These are phyloP conservation scores for Gnathonemus echidnorhynchus DNA, from an alignment of 2,113 vertebrate genomes.

Conservation along the genomic window DNA sequence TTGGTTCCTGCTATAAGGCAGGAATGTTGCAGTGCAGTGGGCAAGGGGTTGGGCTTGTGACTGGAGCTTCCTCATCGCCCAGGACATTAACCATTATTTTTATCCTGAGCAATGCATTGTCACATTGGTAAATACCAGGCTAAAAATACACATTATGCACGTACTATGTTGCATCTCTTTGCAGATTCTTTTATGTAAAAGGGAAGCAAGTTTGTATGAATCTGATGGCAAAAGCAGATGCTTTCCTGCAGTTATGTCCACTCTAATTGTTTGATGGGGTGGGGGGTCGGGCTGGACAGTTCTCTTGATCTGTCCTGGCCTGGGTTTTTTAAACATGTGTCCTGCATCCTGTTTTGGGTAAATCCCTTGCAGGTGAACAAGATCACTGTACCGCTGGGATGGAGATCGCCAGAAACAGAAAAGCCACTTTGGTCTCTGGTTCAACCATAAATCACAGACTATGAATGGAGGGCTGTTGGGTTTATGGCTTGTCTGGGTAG, in stretches of 20 bases:
- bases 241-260: background rate
- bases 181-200: background rate
- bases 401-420: background rate
- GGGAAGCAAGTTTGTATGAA: background rate
- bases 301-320: background rate
- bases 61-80: background rate
- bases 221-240: background rate
- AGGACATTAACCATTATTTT: background rate
- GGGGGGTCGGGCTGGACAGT: background rate
- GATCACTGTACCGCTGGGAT: background rate
- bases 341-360: background rate
- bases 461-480: background rate
- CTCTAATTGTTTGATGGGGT: background rate
- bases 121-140: background rate
- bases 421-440: background rate
- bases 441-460: slow-evolving; percentile 1
- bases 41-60: background rate
- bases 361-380: background rate
- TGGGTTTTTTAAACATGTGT: background rate
- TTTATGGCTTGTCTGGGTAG: background rate
- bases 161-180: background rate
- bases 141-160: background rate
- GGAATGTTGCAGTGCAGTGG: background rate
- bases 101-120: background rate
- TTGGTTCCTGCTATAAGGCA: background rate